Percentiles rank a stretch among this genome's conserved stretches.
Evolutionary conservation across 1,140 invertebrate species (phyloP).

Genomic region (Contarinia nasturtii): DNA sequence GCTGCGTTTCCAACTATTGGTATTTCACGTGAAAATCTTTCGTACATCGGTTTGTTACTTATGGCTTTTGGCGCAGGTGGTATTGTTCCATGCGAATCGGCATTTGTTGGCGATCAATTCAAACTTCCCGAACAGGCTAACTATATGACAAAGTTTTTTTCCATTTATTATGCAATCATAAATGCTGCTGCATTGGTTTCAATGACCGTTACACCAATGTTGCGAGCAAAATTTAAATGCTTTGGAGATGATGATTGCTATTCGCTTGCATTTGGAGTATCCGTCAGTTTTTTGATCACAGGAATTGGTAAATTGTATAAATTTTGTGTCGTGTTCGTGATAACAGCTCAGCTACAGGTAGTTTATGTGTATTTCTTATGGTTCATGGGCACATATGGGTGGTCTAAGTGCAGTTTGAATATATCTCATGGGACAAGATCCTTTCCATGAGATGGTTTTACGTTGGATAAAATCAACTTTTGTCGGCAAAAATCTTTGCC

Average conservation of each 20-base stretch:
- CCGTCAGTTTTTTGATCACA: conserved; percentile 47
- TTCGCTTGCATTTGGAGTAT: conserved; percentile 60
- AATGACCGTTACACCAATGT: conserved; percentile 53
- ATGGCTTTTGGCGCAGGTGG: conserved; percentile 56
- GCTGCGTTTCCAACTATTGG: conserved; percentile 27
- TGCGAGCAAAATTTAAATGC: conserved; percentile 47
- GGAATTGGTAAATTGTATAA: conserved; percentile 44
- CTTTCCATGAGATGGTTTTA: too few relatives aligned
- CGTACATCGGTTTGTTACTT: too few relatives aligned
- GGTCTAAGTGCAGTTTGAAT: too few relatives aligned
- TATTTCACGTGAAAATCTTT: too few relatives aligned
- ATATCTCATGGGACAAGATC: too few relatives aligned
- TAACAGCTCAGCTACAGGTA: too few relatives aligned
- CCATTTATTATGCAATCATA: conserved; percentile 64
- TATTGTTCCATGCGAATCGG: conserved; percentile 68
- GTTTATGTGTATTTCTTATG: too few relatives aligned
- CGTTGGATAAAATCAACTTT: too few relatives aligned
- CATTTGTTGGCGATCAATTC: conserved; percentile 76
- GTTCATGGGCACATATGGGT: too few relatives aligned
- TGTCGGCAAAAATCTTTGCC: too few relatives aligned
- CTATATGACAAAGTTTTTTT: conserved; percentile 51
- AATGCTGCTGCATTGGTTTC: conserved; percentile 63
- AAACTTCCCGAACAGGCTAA: conserved; percentile 32
- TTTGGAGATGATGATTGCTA: conserved; percentile 49
- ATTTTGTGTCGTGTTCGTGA: too few relatives aligned